Base-by-base conservation (phyloP, 2,113 vertebrate species). In the Scomber scombrus region DNA sequence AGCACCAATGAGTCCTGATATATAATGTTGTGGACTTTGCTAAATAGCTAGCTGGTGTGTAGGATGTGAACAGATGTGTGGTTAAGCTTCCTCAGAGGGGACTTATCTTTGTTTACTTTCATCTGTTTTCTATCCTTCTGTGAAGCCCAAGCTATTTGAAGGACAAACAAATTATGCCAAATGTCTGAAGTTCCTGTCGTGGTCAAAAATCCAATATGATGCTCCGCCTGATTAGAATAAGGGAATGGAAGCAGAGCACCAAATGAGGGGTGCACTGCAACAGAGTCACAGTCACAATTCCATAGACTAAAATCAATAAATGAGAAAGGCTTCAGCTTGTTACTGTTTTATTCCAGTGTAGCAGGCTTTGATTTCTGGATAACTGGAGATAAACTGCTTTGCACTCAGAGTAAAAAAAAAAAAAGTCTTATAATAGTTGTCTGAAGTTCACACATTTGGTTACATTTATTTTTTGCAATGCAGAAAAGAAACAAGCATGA, bases 151-250 rank as follows among this genome's bases (percentile, higher is more conserved):
- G n/a, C 50, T 43, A 64, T 69, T 68, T 58, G 19, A 70, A 23
- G 55, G 60, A 78, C 47, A 72, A 75, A 55, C 7, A 75, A 83
- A 78, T 45, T 68, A 67, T 14, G 43, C 3, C 50, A 67, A 71
- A 69, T 71, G 51, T 78, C 60, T 57, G 34, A 81, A 78, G 72
- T 71, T 51, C 57, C 69, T 57, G 31, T 78, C 29, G 34, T 82
- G 78, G 70, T 65, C 76, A 80, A 50, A 71, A 91, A 87, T 85
- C 54, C 79, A 90, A 86, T 91, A 82, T 78, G 88, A 86, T 86
- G 62, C 57, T 80, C 63, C 9, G 7, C n/a, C 73, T 73, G 83
- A 87, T 92, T 80, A 62, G n/a, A 88, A 84, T 77, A 84, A 82
- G 76, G 26, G 11, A 68, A 71, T 52, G 43, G 12, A 71, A 56